phyloP scores from a whole-genome alignment of 2,888 invertebrate species.

The Ypsolopha scabrella region DNA sequence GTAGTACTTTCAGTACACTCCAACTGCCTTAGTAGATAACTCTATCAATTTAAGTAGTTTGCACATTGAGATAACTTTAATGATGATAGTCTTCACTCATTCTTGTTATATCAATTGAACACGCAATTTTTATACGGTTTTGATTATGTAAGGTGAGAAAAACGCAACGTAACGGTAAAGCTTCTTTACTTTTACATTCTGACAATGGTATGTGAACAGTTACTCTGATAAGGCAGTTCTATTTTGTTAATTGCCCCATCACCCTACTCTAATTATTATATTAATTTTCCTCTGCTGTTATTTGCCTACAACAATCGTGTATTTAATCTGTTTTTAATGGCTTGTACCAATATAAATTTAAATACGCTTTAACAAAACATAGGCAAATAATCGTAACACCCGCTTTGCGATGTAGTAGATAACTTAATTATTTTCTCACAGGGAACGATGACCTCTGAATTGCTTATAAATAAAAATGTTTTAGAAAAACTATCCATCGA shows the following conservation, averaged over 20 bases:
- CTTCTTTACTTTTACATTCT: background rate
- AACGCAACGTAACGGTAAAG: background rate
- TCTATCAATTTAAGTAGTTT: too few relatives aligned
- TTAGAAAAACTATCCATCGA: slow-evolving; percentile 24
- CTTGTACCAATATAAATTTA: background rate
- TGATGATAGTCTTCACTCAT: too few relatives aligned
- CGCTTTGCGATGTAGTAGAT: background rate
- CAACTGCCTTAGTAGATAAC: too few relatives aligned
- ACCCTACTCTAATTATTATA: background rate
- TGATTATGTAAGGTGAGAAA: background rate
- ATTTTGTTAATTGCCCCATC: background rate
- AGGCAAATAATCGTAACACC: background rate
- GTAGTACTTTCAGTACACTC: too few relatives aligned
- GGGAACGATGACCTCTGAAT: slow-evolving; percentile 37
- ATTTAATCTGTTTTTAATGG: background rate
- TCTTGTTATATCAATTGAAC: too few relatives aligned
- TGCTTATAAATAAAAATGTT: slow-evolving; percentile 30
- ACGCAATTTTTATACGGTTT: background rate
- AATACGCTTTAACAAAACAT: background rate
- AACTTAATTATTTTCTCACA: slow-evolving; percentile 30
- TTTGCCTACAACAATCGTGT: background rate
- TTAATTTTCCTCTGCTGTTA: background rate
- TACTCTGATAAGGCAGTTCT: background rate
- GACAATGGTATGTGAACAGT: too few relatives aligned
- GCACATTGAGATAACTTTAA: too few relatives aligned